Percentiles rank a stretch among this genome's conserved stretches.
phyloP scores from a whole-genome alignment of 2,888 invertebrate genomes.

The Tachina grossa region DNA sequence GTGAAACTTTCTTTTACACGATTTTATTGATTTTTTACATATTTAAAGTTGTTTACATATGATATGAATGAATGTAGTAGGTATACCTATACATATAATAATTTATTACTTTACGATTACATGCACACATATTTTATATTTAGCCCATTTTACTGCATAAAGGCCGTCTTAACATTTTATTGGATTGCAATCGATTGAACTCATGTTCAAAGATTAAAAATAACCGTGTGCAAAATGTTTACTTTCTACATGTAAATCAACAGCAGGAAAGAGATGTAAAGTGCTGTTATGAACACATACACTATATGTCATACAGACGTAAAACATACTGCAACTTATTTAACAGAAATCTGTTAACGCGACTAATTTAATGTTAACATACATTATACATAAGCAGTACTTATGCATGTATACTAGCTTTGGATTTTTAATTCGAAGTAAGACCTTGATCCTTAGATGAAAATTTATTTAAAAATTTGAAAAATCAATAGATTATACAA shows the following conservation, averaged over 20 bases:
- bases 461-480: constrained; percentile 20
- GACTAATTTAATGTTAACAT: background rate
- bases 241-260: constrained; percentile 1
- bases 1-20: constrained; percentile 5
- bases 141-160: background rate
- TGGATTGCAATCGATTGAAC: background rate
- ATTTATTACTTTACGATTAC: background rate
- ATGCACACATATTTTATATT: background rate
- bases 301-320: background rate
- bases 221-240: constrained; percentile 21
- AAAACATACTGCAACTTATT: background rate
- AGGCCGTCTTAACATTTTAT: background rate
- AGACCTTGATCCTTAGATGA: constrained; percentile 38
- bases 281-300: background rate
- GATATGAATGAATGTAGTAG: background rate
- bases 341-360: background rate
- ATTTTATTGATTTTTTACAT: constrained; percentile 4
- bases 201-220: background rate
- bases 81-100: background rate
- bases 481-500: constrained; percentile 45
- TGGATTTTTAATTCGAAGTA: background rate
- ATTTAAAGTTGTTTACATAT: background rate
- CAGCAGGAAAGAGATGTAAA: background rate
- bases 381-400: background rate
- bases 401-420: background rate